Conservation (phyloP, 2,113 vertebrate species). For the Cnemophilus loriae region DNA sequence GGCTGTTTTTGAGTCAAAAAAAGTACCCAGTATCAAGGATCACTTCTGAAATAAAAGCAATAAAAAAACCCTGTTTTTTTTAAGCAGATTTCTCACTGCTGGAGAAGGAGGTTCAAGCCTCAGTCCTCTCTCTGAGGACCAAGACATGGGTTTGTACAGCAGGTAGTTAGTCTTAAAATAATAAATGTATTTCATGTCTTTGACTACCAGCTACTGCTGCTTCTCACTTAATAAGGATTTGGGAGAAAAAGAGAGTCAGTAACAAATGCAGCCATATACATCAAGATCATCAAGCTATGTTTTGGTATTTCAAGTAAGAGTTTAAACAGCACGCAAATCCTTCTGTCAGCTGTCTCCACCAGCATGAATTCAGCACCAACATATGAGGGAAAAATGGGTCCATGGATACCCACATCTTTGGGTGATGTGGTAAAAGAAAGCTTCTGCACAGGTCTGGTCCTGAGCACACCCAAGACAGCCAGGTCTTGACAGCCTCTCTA, state of each 20-base stretch:
- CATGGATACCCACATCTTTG: accelerated
- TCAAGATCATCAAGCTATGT: neutral
- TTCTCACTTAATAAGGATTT: neutral
- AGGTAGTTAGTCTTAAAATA: neutral
- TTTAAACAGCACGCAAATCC: neutral
- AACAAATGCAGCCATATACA: neutral
- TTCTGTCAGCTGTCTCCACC: neutral
- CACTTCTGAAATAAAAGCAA: neutral
- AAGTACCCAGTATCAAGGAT: neutral
- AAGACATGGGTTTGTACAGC: neutral
- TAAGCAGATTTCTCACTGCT: neutral
- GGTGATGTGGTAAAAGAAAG: neutral
- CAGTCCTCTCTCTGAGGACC: neutral
- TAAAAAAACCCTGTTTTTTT: neutral
- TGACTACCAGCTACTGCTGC: neutral
- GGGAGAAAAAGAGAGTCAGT: neutral
- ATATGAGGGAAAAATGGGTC: accelerated
- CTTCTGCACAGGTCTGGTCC: neutral
- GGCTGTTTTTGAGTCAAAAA: neutral
- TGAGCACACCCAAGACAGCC: neutral
- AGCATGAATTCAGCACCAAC: neutral
- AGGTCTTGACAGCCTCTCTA: neutral
- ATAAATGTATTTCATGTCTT: neutral
- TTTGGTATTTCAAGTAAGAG: neutral
- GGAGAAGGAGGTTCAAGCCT: neutral